phyloP scores from a whole-genome alignment of 1,140 invertebrate species.

The Armadillidium nasatum region DNA sequence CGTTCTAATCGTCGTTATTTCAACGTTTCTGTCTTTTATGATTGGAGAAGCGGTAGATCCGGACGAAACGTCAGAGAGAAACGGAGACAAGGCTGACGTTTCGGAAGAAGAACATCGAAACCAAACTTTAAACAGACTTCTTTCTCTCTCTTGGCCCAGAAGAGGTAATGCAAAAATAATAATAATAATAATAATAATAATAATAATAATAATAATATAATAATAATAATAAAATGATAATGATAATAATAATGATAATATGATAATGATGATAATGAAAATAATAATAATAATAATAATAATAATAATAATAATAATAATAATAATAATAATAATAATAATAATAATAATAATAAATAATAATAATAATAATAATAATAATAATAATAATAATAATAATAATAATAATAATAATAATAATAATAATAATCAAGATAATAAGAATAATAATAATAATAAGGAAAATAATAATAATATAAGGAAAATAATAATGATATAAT shows the following conservation, averaged over 20 bases:
- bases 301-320: no score
- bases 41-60: neutral
- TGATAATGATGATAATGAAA: neutral
- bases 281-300: constrained; percentile 11
- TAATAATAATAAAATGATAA: constrained; percentile 6
- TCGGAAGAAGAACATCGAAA: neutral
- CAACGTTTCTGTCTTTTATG: neutral
- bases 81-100: neutral
- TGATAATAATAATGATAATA: constrained; percentile 4
- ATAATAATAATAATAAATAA: neutral
- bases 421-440: constrained; percentile 15
- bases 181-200: constrained; percentile 15
- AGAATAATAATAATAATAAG: neutral
- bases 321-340: no score
- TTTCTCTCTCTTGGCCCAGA: neutral
- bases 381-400: constrained; percentile 15
- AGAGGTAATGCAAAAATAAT: neutral
- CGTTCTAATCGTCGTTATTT: neutral
- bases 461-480: constrained; percentile 1
- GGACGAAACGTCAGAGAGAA: neutral
- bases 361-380: constrained; percentile 15
- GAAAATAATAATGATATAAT: constrained; percentile 10
- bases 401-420: constrained; percentile 15
- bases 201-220: constrained; percentile 7
- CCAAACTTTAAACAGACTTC: neutral